Evolutionary conservation across 2,113 vertebrate genomes (phyloP).

Genomic region (Pantherophis guttatus): DNA sequence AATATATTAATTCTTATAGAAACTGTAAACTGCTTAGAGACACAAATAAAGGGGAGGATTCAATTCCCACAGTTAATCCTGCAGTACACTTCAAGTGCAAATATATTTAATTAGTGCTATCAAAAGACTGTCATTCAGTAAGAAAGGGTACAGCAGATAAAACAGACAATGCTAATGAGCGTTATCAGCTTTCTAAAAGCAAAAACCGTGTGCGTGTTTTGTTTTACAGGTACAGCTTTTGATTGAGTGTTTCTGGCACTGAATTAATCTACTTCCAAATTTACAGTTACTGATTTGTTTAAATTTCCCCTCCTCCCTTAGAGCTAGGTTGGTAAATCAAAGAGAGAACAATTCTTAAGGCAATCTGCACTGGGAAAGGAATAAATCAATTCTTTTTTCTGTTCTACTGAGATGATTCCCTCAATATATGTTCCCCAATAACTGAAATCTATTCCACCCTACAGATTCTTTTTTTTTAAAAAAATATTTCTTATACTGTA

Average conservation of each 20-base stretch:
- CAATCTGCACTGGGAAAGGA: not conserved
- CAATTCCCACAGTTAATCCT: constrained; percentile 9
- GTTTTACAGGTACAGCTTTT: constrained; percentile 14
- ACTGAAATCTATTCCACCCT: not conserved
- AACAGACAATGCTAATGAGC: not conserved
- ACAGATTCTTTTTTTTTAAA: not conserved
- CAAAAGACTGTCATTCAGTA: not conserved
- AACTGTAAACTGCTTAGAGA: constrained; percentile 2
- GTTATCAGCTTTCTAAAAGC: constrained; percentile 26
- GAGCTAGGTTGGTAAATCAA: not conserved
- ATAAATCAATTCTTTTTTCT: not conserved
- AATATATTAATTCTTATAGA: not conserved
- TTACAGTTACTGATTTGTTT: constrained; percentile 17
- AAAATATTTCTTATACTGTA: not conserved
- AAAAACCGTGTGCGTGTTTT: not conserved
- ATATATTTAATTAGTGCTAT: not conserved
- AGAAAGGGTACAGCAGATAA: not conserved
- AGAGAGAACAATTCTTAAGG: not conserved
- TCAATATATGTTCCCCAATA: not conserved
- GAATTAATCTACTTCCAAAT: constrained; percentile 30
- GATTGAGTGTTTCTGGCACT: not conserved
- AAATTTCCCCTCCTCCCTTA: not conserved
- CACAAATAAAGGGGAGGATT: not conserved
- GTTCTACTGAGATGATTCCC: not conserved
- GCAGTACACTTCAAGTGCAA: not conserved